Evolutionary conservation across 2,113 vertebrate species (phyloP).

Genomic region (Girardinichthys multiradiatus): DNA sequence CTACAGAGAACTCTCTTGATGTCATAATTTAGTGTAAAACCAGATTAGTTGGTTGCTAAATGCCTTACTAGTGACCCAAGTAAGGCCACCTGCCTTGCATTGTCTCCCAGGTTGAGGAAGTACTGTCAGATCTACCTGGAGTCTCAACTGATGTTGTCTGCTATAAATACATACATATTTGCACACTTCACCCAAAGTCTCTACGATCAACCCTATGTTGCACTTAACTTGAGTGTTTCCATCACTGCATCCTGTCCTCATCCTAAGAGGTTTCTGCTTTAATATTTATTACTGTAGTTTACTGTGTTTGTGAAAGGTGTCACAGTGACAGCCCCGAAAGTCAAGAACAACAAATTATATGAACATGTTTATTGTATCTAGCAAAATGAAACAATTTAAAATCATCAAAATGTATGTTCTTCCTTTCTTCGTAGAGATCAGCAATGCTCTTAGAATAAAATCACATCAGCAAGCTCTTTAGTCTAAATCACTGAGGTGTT

Average conservation of each 20-base stretch:
- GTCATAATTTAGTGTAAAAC: neutral
- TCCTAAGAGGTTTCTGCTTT: slow-evolving; percentile 35
- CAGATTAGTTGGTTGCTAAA: neutral
- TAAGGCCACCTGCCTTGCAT: slow-evolving; percentile 24
- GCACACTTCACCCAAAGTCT: slow-evolving; percentile 39
- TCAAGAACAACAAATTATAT: neutral
- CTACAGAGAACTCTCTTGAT: neutral
- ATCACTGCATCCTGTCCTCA: slow-evolving; percentile 43
- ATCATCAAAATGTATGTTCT: too few relatives aligned
- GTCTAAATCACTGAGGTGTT: too few relatives aligned
- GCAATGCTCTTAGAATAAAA: too few relatives aligned
- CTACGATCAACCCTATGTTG: slow-evolving; percentile 48
- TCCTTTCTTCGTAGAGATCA: too few relatives aligned
- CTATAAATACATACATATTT: slow-evolving; percentile 61
- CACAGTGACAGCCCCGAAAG: neutral
- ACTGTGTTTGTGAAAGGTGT: slow-evolving; percentile 18
- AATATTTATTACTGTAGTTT: slow-evolving; percentile 53
- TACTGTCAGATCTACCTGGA: slow-evolving; percentile 34
- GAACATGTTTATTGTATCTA: neutral
- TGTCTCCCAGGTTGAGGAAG: neutral
- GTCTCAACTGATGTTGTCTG: slow-evolving; percentile 22
- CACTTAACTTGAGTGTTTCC: slow-evolving; percentile 64
- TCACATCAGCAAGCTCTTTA: too few relatives aligned
- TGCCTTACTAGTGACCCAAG: neutral
- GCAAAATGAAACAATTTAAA: too few relatives aligned